Conservation (phyloP, 2,888 invertebrate genomes). For the Microplitis deprimator region DNA sequence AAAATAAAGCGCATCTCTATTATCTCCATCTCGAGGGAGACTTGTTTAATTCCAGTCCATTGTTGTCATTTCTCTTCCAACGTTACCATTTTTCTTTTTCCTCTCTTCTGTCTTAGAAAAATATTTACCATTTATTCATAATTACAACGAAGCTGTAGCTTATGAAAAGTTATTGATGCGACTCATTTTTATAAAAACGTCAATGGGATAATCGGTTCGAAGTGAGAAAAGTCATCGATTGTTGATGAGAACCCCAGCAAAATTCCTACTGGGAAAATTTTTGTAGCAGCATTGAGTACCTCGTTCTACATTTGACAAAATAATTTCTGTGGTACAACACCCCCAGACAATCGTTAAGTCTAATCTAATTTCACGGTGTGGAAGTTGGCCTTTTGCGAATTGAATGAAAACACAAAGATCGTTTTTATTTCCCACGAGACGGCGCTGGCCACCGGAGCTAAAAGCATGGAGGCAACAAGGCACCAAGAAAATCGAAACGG, state of each 20-base stretch:
- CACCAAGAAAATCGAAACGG: not conserved
- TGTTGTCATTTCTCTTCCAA: conserved; percentile 4
- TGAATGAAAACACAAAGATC: conserved; percentile 21
- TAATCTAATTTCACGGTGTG: conserved; percentile 10
- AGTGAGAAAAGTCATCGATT: too few relatives aligned
- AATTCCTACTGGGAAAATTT: not conserved
- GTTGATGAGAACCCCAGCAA: not conserved
- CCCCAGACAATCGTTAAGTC: not conserved
- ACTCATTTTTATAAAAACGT: not conserved
- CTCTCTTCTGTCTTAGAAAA: not conserved
- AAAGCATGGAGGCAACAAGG: not conserved
- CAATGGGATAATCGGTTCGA: too few relatives aligned
- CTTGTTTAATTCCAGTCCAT: conserved; percentile 8
- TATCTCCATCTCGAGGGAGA: conserved; percentile 22
- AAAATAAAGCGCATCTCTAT: conserved; percentile 28
- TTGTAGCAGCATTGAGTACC: not conserved
- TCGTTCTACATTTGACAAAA: not conserved
- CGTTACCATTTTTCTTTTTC: not conserved
- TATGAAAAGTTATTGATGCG: not conserved
- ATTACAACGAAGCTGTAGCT: not conserved
- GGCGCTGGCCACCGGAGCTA: conserved; percentile 6
- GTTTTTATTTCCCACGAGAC: conserved; percentile 24
- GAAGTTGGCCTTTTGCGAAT: not conserved
- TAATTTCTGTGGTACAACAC: not conserved
- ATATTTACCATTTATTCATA: not conserved